Percentiles rank a stretch among this genome's conserved stretches.
Evolutionary conservation across 2,888 invertebrate genomes (phyloP).

Genomic region (Gandaritis pyraliata): DNA sequence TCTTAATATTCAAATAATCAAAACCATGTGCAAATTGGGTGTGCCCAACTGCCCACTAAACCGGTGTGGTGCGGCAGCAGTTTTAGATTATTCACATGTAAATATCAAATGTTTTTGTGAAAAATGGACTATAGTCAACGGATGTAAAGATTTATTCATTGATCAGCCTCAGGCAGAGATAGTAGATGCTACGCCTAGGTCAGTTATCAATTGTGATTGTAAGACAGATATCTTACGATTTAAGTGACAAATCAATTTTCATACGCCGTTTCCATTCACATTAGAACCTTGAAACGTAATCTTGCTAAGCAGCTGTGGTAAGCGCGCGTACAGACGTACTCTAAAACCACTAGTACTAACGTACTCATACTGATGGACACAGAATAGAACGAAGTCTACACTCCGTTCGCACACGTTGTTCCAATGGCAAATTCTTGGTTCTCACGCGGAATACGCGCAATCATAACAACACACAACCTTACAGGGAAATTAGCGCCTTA

Average conservation of each 20-base stretch:
- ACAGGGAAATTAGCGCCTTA: constrained; percentile 48
- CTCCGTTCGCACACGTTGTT: constrained; percentile 42
- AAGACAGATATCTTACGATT: constrained; percentile 8
- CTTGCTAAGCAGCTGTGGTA: constrained; percentile 58
- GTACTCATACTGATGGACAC: constrained; percentile 30
- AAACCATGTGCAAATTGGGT: too few species aligned
- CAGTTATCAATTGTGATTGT: constrained; percentile 9
- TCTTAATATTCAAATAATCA: neutral
- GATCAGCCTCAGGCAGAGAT: constrained; percentile 4
- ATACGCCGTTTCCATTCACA: constrained; percentile 65
- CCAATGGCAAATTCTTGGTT: constrained; percentile 69
- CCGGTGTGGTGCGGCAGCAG: too few species aligned
- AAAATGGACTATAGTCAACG: constrained; percentile 11
- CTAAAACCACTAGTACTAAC: constrained; percentile 24
- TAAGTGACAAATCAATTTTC: constrained; percentile 39
- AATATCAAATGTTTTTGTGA: constrained; percentile 14
- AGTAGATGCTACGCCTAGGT: neutral
- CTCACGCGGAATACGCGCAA: constrained; percentile 68
- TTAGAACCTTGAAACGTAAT: constrained; percentile 69
- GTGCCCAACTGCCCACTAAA: too few species aligned
- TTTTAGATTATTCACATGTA: constrained; percentile 1
- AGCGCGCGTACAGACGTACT: constrained; percentile 47
- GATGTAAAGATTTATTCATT: constrained; percentile 13
- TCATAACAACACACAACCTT: constrained; percentile 58
- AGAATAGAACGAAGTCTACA: constrained; percentile 48